A percentile compares a stretch with the other conserved stretches of the same genome.
Conservation (phyloP, 2,888 invertebrate species). For the Ennomos quercinarius region DNA sequence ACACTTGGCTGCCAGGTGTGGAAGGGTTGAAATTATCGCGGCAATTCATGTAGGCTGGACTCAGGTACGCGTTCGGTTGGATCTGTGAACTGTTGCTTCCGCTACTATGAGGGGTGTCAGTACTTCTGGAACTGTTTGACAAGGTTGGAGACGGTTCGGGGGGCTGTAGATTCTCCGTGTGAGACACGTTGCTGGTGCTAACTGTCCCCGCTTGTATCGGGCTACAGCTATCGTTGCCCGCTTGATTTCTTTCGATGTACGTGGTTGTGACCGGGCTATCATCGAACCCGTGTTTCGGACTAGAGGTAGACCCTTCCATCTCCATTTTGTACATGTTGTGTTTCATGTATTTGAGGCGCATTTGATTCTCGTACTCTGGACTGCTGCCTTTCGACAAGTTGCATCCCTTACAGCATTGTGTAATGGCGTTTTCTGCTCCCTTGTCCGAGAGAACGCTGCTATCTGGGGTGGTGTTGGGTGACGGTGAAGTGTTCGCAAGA, state of each 20-base stretch:
- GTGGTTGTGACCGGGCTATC: constrained; percentile 89
- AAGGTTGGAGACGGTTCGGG: constrained; percentile 87
- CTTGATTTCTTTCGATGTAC: constrained; percentile 85
- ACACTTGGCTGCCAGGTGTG: constrained; percentile 66
- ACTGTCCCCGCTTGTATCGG: constrained; percentile 94
- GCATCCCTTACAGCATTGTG: constrained; percentile 84
- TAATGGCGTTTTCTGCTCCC: constrained; percentile 54
- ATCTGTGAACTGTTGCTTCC: constrained; percentile 65
- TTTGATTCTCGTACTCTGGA: constrained; percentile 71
- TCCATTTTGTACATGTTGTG: constrained; percentile 76
- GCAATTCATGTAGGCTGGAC: constrained; percentile 81
- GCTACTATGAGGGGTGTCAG: constrained; percentile 78
- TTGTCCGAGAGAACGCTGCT: constrained; percentile 78
- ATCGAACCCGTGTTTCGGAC: constrained; percentile 81
- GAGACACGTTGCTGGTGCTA: constrained; percentile 92
- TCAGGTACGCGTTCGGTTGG: constrained; percentile 72
- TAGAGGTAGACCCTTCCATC: constrained; percentile 81
- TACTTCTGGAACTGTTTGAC: constrained; percentile 81
- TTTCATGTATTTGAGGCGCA: constrained; percentile 72
- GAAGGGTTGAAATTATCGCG: constrained; percentile 71
- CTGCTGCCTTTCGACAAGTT: constrained; percentile 73
- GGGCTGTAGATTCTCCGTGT: constrained; percentile 82
- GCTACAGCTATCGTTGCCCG: constrained; percentile 86
- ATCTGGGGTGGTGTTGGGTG: constrained; percentile 77
- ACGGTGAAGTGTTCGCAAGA: constrained; percentile 70